Conservation (phyloP, 2,113 vertebrate genomes). For the Alexandromys fortis region DNA sequence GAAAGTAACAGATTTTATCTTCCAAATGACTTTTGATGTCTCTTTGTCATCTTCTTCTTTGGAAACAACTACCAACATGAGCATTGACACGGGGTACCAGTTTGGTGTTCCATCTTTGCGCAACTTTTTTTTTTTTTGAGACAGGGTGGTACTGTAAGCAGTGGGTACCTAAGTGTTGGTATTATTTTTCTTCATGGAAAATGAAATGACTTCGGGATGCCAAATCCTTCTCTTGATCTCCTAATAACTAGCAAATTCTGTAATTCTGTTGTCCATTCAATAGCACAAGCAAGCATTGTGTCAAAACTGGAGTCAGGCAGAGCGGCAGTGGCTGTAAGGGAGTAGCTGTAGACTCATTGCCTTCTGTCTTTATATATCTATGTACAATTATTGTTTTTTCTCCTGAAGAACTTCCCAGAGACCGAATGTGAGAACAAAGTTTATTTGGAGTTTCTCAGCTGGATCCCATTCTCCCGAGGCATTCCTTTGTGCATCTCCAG, state of each 20-base stretch:
- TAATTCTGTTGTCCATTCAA: slow-evolving; percentile 42
- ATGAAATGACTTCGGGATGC: slow-evolving; percentile 36
- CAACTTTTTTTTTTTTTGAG: neutral
- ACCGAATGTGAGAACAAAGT: slow-evolving; percentile 38
- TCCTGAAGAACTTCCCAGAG: slow-evolving; percentile 24
- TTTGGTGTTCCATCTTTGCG: neutral
- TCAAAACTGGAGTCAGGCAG: slow-evolving; percentile 5
- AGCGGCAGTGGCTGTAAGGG: neutral
- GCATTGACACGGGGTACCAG: neutral
- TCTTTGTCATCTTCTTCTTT: neutral
- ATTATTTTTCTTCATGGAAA: slow-evolving; percentile 45
- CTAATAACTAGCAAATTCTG: slow-evolving; percentile 6
- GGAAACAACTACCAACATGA: neutral
- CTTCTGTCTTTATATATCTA: slow-evolving; percentile 11
- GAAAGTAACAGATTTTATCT: slow-evolving; percentile 33
- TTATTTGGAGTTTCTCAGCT: neutral
- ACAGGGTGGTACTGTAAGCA: slow-evolving; percentile 17
- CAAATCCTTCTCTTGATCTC: neutral
- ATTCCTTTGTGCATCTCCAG: neutral
- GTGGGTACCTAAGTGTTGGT: slow-evolving; percentile 29
- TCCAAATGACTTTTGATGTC: neutral
- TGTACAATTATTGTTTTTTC: neutral
- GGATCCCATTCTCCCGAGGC: neutral
- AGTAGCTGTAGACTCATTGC: neutral
- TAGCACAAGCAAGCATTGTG: slow-evolving; percentile 44